Evolutionary conservation across 2,113 vertebrate genomes (phyloP), one percentile per base, ranked within the genome.

Genomic region (Silurus asotus): DNA sequence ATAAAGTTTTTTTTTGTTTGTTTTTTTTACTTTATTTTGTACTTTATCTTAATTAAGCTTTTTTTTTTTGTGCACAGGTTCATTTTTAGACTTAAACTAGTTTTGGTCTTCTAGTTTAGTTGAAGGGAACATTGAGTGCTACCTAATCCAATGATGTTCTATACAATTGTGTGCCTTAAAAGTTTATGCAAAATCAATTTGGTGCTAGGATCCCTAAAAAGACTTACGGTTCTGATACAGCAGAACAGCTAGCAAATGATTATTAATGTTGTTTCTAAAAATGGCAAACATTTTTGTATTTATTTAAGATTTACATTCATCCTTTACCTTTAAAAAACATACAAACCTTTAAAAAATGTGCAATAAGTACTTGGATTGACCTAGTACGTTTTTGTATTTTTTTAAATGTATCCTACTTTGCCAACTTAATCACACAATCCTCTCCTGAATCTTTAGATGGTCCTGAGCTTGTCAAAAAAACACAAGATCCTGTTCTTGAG

Each of bases 401-500:
- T n/a, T 74, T 51, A 23, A 72, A 45, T 51, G 3, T 49, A n/a
- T 28, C n/a, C 17, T 49, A 19, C 14, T 19, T 58, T 48, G 51
- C 3, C 3, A 28, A 58, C 0, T 19, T 61, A 51, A 62, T 59
- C 13, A 72, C 28, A 11, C 53, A 48, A 61, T 45, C 7, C 69
- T 48, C 5, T 14, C 13, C 37, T 11, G 17, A 62, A 85, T 75
- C 79, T 85, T 51, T 87, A 95, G 95, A 94, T 17, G 95, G 95
- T 51, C 95, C 95, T 0, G 95, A 95, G 0, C 3, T 8, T 0
- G 62, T 92, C 62, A 8, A 3, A 19, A 23, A 92, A 80, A 80
- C 1, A 0, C 77, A 89, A 5, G 0, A 11, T 0, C 84, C 56
- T 0, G 0, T 8, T 1, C 6, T 17, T 0, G 0, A 0, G 3